Evolutionary conservation across 1,140 invertebrate species (phyloP), one percentile per base, ranked within the genome.

Genomic region (Ericerus pela): DNA sequence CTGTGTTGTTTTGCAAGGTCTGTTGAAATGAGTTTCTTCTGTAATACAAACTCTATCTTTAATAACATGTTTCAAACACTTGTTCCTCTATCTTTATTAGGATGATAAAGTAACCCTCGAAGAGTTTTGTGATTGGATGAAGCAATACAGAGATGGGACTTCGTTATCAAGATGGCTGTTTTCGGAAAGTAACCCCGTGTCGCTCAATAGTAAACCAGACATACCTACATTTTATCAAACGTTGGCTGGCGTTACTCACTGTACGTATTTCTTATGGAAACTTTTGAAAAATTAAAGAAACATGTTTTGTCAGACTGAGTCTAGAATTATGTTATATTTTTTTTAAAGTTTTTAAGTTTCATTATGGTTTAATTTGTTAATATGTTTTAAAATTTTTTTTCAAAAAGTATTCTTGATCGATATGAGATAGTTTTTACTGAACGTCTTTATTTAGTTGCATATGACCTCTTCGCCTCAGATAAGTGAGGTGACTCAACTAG

Each of bases 201-300:
- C 78, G 38, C 70, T 88, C 0, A 81, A 80, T 16, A 84, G 84
- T 57, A 86, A 91, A 64, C 71, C 82, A 62, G 87, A 91, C 66
- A 88, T 86, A 14, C 88, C 87, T 2, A 91, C 87, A 1, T 92
- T 92, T 66, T 92, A 91, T 66, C 88, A 93, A 68, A 91, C 86
- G 24, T 69, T 93, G 18, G 86, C 88, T 56, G 88, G 88, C 29
- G 88, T 93, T 16, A 93, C 88, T 52, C 88, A 93, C 70, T 74
- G 82, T 86, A 71, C 77, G 79, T 72, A 47, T 37, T 20, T 36
- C 56, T 57, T 31, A 62, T n/a, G n/a, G n/a, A n/a, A n/a, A n/a
- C 31, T 33, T 33, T 33, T 8, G n/a, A 10, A 33, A 33, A n/a
- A 10, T 33, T 10, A 10, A 10, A 33, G n/a, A 33, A 10, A 10